Evolutionary conservation across 2,888 invertebrate species (phyloP), one percentile per base, ranked within the genome.

Genomic region (Drosophila mimica): DNA sequence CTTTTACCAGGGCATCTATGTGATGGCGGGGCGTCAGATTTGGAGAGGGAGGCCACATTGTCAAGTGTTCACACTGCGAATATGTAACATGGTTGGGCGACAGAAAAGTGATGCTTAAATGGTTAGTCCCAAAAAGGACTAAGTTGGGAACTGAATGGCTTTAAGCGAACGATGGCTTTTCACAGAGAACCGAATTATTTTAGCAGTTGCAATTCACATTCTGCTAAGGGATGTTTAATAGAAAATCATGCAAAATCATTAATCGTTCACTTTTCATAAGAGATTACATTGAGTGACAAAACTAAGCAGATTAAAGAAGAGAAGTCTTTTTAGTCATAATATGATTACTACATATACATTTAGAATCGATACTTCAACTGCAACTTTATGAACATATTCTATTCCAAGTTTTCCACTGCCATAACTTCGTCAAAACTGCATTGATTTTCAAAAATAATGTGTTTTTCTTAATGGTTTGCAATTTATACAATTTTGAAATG

Each of bases 41-140:
- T 34, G 3, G 31, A 28, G 58, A 25, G 8, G 33, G 20, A n/a
- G 52, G 40, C 13, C 17, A 34, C 9, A 33, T 34, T 52, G 17
- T 38, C 33, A 46, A 20, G 34, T 28, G 33, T 20, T 34, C 33
- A 43, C 40, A 20, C 48, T 36, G 43, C 68, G 61, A 61, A 70
- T 49, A 56, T 51, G 28, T 20, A 46, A 36, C 17, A 53, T 36
- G 17, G 28, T 38, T 36, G 28, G 17, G 4, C n/a, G 28, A 28
- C 20, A 20, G 17, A 30, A 43, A 30, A 58, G 33, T 25, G 2
- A 33, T 34, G 15, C 11, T 3, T 15, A 11, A 15, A 40, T 40
- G 40, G 25, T 38, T 49, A 15, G 7, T 4, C 6, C 8, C 20
- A 0, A 20, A 15, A 36, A 17, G 15, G 5, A 9, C 13, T 11